Evolutionary conservation across 2,113 vertebrate genomes (phyloP), one percentile per base, ranked within the genome.

Genomic region (Atrichornis clamosus): DNA sequence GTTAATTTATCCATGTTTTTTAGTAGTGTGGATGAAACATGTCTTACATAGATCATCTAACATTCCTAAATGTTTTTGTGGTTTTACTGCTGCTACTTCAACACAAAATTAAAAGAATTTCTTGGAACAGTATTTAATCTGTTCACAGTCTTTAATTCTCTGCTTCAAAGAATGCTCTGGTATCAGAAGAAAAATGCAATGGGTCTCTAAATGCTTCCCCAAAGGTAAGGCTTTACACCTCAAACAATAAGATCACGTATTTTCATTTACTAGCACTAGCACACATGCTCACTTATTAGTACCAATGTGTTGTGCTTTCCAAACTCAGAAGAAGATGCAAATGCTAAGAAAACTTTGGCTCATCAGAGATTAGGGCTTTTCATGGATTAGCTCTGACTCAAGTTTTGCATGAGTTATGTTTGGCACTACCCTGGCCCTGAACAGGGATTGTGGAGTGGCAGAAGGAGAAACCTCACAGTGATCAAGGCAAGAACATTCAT

Each of bases 271-370:
- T 20, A 76, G 8, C 28, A 50, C 30, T 35, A 35, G 16, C 28
- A 47, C 0, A 0, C 18, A 20, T 2, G 18, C 12, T 59, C 18
- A 18, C 8, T 64, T 37, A 52, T 1, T 39, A 52, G 16, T 16
- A 74, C 19, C 17, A 27, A 77, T 1, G 15, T n/a, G 28, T 59
- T 70, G 22, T 59, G 27, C 35, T 92, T 80, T 55, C 37, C 65
- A 67, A 74, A 68, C n/a, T 80, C 68, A 41, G 39, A 62, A 75
- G 22, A 70, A 62, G 35, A 67, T 37, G 17, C 15, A 59, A 88
- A 75, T 47, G 19, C 30, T 41, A 84, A 64, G 28, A 72, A 90
- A 70, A 79, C n/a, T 65, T 58, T 6, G 19, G 44, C 58, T n/a
- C 13, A 32, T 26, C 37, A 72, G 33, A 39, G 21, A 22, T 35